Percentiles rank a stretch among this genome's conserved stretches.
Conservation (phyloP, 2,797 vertebrate species). For the Odontamblyopus rebecca region DNA sequence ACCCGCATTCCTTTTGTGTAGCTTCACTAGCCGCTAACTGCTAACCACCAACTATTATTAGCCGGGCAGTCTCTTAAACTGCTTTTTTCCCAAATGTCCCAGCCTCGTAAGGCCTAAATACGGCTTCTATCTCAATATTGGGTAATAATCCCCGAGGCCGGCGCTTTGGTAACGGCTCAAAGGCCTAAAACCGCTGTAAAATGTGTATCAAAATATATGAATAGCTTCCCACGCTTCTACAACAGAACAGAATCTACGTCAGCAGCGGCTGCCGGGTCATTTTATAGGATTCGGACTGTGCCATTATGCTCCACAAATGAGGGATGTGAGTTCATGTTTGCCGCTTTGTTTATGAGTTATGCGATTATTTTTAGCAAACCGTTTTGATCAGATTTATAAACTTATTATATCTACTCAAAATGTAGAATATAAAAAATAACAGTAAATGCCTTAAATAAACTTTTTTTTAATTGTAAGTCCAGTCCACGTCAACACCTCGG, state of each 20-base stretch:
- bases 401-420: not conserved
- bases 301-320: conserved; percentile 33
- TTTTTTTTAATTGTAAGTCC: not conserved
- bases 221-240: conserved; percentile 11
- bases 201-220: not conserved
- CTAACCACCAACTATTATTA: conserved; percentile 2
- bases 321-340: not conserved
- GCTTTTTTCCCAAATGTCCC: not conserved
- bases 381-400: not conserved
- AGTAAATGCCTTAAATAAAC: too few species aligned
- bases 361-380: not conserved
- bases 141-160: not conserved
- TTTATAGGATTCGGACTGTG: conserved; percentile 55
- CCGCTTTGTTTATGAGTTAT: not conserved
- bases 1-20: conserved; percentile 59
- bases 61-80: not conserved
- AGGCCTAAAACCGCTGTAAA: not conserved
- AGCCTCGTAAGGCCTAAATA: too few species aligned
- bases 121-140: not conserved
- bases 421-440: too few species aligned
- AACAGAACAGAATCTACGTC: conserved; percentile 63
- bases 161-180: not conserved
- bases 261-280: conserved; percentile 6
- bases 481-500: not conserved
- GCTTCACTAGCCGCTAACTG: conserved; percentile 39